phyloP scores from a whole-genome alignment of 2,797 vertebrate species.

The Serranus cabrilla region DNA sequence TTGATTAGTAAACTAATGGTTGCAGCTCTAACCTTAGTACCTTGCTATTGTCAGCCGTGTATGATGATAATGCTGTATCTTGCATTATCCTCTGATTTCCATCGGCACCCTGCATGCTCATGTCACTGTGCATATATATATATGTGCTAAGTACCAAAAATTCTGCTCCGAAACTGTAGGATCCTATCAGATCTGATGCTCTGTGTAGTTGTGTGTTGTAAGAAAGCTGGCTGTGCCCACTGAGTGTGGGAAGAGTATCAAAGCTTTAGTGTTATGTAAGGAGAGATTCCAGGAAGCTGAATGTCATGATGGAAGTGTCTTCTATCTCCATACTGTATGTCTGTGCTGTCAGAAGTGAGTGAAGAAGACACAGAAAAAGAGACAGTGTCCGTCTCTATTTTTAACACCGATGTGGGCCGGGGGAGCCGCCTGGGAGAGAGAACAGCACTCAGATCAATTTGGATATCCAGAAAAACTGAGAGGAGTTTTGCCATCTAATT shows the following conservation, averaged over 20 bases:
- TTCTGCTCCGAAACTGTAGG: not conserved
- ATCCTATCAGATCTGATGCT: conserved; percentile 8
- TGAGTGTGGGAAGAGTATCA: conserved; percentile 68
- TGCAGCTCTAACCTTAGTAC: not conserved
- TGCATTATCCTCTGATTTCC: not conserved
- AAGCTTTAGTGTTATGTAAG: conserved; percentile 70
- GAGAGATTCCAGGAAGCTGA: conserved; percentile 70
- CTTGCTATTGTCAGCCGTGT: not conserved
- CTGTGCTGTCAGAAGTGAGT: conserved; percentile 46
- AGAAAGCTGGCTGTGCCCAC: conserved; percentile 65
- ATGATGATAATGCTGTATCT: not conserved
- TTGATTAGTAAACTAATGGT: too few relatives aligned
- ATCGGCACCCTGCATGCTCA: not conserved
- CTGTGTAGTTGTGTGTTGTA: conserved; percentile 25
- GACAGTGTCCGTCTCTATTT: conserved; percentile 65
- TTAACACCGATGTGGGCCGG: conserved; percentile 60
- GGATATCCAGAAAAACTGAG: conserved; percentile 26
- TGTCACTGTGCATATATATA: not conserved
- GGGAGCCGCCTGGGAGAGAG: conserved; percentile 43
- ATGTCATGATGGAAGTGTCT: conserved; percentile 46
- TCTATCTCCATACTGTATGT: conserved; percentile 37
- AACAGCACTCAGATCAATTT: conserved; percentile 33
- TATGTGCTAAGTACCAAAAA: not conserved
- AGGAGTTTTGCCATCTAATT: conserved; percentile 26
- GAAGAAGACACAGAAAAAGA: not conserved